These are phyloP conservation scores for Sclerurus mexicanus DNA, from an alignment of 2,113 vertebrate species.

Conservation along the genomic window DNA sequence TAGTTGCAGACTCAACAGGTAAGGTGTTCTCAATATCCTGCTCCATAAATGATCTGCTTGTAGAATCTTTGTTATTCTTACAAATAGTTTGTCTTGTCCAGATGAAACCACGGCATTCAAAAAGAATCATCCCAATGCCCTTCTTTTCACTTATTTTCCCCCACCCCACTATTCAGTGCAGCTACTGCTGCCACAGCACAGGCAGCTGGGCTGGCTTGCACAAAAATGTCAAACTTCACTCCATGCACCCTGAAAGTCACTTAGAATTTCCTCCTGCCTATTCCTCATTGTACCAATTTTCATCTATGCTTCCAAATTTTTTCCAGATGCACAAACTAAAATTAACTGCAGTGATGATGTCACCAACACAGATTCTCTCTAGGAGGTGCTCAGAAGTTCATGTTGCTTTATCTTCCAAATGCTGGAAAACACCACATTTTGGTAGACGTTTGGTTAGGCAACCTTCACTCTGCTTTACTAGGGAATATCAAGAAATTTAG, in stretches of 20 bases:
- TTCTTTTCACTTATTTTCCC: background rate
- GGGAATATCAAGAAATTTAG: background rate
- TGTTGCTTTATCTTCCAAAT: background rate
- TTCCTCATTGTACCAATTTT: background rate
- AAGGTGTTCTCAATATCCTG: background rate
- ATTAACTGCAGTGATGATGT: background rate
- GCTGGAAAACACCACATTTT: background rate
- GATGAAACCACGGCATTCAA: background rate
- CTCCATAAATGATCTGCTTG: background rate
- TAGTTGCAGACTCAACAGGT: background rate
- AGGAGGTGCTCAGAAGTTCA: background rate
- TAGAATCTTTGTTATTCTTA: background rate
- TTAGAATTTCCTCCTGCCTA: background rate
- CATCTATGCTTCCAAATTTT: background rate
- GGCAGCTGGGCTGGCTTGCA: background rate
- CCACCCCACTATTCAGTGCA: background rate
- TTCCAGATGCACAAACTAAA: background rate
- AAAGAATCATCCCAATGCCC: background rate
- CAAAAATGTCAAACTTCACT: background rate
- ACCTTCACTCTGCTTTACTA: background rate
- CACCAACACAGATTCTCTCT: background rate
- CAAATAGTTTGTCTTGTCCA: background rate
- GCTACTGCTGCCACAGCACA: background rate
- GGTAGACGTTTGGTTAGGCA: background rate
- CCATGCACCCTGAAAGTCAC: background rate